phyloP scores from a whole-genome alignment of 2,888 invertebrate species.

The Yponomeuta sedellus region DNA sequence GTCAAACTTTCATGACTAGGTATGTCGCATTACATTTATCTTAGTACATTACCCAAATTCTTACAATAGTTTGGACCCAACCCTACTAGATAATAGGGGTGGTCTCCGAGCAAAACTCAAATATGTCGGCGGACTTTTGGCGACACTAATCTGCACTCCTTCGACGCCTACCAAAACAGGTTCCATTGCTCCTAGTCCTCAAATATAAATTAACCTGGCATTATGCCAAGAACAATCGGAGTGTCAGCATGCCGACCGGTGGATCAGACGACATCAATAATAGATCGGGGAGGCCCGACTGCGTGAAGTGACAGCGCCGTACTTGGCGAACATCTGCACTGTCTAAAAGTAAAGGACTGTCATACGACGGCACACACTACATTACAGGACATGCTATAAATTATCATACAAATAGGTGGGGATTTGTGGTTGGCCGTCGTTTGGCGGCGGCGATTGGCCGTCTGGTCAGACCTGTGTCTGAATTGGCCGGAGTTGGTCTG shows the following conservation, averaged over 20 bases:
- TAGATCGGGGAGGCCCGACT: neutral
- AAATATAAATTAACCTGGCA: neutral
- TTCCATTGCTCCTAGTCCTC: conserved; percentile 7
- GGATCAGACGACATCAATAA: neutral
- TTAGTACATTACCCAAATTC: neutral
- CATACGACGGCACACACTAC: neutral
- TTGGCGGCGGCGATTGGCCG: neutral
- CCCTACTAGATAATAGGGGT: neutral
- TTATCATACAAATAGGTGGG: neutral
- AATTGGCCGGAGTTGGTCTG: neutral
- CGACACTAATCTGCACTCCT: neutral
- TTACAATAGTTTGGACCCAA: neutral
- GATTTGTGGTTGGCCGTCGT: neutral
- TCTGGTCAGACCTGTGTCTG: neutral
- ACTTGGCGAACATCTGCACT: too few relatives aligned
- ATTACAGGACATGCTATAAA: neutral
- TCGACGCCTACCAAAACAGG: neutral
- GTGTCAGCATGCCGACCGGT: neutral
- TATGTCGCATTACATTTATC: too few relatives aligned
- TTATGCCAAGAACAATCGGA: neutral
- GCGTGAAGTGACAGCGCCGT: neutral
- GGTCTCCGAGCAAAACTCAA: neutral
- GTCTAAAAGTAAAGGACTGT: neutral
- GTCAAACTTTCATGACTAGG: neutral
- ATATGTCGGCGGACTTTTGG: neutral